phyloP scores from a whole-genome alignment of 1,140 invertebrate genomes.

The Mesaphorura yosii region DNA sequence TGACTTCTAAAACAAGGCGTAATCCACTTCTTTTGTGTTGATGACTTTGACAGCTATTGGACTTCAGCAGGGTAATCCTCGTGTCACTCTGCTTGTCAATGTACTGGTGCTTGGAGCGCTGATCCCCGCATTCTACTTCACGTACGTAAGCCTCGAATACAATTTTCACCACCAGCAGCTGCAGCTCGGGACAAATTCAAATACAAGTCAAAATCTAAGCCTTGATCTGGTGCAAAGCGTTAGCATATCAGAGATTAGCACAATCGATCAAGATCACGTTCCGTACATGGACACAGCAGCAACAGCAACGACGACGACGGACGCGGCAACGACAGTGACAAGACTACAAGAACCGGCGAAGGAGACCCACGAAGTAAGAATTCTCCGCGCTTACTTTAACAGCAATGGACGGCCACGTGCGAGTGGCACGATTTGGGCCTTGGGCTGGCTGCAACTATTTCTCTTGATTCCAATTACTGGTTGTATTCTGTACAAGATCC shows the following conservation, averaged over 20 bases:
- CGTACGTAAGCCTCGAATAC: constrained; percentile 10
- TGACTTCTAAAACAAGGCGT: too few relatives aligned
- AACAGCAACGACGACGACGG: too few relatives aligned
- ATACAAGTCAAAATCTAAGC: background rate
- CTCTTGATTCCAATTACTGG: constrained; percentile 18
- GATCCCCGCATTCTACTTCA: constrained; percentile 21
- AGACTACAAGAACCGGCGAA: too few relatives aligned
- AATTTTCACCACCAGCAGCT: constrained; percentile 17
- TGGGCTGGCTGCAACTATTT: constrained; percentile 21
- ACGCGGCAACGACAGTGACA: too few relatives aligned
- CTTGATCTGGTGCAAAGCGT: background rate
- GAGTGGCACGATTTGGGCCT: constrained; percentile 18
- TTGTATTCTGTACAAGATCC: constrained; percentile 15
- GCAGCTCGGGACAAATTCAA: background rate
- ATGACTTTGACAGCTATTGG: constrained; percentile 14
- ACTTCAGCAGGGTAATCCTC: constrained; percentile 20
- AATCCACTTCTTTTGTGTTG: too few relatives aligned
- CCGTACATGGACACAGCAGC: too few relatives aligned
- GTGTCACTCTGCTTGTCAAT: constrained; percentile 12
- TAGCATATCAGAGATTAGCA: too few relatives aligned
- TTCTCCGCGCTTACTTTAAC: background rate
- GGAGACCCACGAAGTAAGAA: too few relatives aligned
- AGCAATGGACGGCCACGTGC: background rate
- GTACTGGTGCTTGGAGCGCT: constrained; percentile 13
- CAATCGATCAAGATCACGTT: too few relatives aligned